These are phyloP conservation scores for Serinus canaria DNA, from an alignment of 2,113 vertebrate genomes.

Conservation along the genomic window DNA sequence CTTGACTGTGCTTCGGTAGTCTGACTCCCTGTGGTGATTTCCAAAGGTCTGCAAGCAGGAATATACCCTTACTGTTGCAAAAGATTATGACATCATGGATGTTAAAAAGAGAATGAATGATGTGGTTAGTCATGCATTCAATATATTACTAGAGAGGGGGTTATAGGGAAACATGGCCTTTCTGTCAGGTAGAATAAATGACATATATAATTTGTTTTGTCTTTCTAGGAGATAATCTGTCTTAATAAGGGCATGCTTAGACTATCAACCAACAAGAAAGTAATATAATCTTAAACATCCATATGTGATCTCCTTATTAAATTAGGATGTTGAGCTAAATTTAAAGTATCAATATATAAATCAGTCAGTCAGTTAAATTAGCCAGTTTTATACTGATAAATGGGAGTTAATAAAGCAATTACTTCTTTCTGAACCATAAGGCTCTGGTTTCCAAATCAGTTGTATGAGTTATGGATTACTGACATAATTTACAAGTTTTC, in stretches of 20 bases:
- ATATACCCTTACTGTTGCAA: constrained; percentile 38
- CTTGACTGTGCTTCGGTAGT: background rate
- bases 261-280: constrained; percentile 55
- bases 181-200: constrained; percentile 68
- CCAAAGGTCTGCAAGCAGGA: constrained; percentile 25
- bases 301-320: constrained; percentile 69
- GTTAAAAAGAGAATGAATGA: constrained; percentile 63
- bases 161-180: constrained; percentile 70
- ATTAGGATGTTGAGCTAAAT: constrained; percentile 61
- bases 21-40: constrained; percentile 49
- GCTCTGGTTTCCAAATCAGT: constrained; percentile 64
- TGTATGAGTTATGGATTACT: constrained; percentile 61
- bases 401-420: constrained; percentile 69
- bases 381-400: constrained; percentile 64
- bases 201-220: constrained; percentile 65
- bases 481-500: constrained; percentile 68
- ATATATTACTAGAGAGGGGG: constrained; percentile 56
- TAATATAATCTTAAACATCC: constrained; percentile 62
- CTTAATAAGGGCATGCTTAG: constrained; percentile 65
- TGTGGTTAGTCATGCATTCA: constrained; percentile 50
- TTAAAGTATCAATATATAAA: constrained; percentile 69
- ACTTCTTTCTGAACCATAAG: constrained; percentile 63
- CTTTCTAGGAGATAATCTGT: constrained; percentile 63
- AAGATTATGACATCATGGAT: constrained; percentile 61
- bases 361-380: constrained; percentile 71